Base-by-base conservation (phyloP, 2,113 vertebrate genomes). In the Garra rufa region DNA sequence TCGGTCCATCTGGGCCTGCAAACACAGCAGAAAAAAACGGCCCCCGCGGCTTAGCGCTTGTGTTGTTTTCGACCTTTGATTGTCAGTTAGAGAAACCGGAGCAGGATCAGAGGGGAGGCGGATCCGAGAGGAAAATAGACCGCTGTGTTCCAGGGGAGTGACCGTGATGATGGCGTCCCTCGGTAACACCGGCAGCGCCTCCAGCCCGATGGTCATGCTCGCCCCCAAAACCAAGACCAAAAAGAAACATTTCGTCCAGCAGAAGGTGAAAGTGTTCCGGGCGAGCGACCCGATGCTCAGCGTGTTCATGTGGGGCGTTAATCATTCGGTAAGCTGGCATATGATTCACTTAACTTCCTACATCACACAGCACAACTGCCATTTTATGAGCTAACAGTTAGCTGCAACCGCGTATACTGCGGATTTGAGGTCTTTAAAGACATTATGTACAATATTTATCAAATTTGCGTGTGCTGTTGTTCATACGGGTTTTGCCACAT, bases 181-280 rank as follows among this genome's bases (percentile, higher is more conserved):
- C 83, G 92, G 92, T 9, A 92, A 91, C 83, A 91, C 93, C 65
- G 92, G 91, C 74, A 90, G 94, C 78, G 87, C 87, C 19, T 93
- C 92, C 78, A 94, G 91, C 52, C 92, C 94, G 28, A 93, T 95
- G 90, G 94, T 95, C 74, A 94, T 96, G 15, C 89, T 95, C 82
- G 95, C 93, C 13, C 92, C 94, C 44, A 96, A 96, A 86, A 96
- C 95, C 13, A 98, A 98, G 90, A 98, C 96, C 24, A 98, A 98
- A 89, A 97, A 98, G 94, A 98, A 97, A 73, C 97, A 97, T 38
- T 98, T 98, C 76, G 96, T 98, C 19, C 96, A 97, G 91, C 97
- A 98, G 95, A 97, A 97, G 88, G 94, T 98, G 92, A 97, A 97
- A 88, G 95, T 97, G 87, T 96, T 98, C 79, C 95, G 96, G 57